Evolutionary conservation across 2,797 vertebrate genomes (phyloP).

Genomic region (Pachyuromys duprasi): DNA sequence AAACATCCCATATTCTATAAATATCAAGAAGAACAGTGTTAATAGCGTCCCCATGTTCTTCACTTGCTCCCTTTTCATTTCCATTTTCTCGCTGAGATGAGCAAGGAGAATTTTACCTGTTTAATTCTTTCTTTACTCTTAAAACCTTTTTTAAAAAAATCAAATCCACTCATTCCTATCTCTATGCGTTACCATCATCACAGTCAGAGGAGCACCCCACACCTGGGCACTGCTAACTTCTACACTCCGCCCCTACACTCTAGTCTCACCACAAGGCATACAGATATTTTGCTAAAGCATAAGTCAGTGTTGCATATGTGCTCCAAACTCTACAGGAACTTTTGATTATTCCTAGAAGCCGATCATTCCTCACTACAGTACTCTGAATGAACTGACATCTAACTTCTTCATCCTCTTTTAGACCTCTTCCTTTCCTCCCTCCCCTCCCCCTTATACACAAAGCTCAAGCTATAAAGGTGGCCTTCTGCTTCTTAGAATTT

Average conservation of each 20-base stretch:
- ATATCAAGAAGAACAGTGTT: neutral
- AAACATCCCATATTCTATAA: neutral
- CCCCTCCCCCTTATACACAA: accelerated
- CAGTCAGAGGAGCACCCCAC: neutral
- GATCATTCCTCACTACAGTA: neutral
- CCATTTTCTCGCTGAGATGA: neutral
- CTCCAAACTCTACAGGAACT: neutral
- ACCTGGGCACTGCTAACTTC: neutral
- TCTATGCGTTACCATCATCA: neutral
- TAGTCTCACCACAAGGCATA: neutral
- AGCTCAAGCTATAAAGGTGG: neutral
- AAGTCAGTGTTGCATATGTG: neutral
- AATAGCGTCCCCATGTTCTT: neutral
- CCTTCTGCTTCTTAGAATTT: neutral
- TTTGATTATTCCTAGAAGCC: neutral
- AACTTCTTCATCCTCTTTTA: no score
- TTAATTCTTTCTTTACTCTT: neutral
- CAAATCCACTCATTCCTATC: neutral
- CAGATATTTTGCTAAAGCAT: neutral
- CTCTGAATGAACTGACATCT: accelerated
- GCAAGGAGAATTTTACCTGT: no score
- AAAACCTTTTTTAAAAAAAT: neutral
- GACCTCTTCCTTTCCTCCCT: accelerated
- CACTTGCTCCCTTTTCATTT: neutral
- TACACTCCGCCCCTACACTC: accelerated